phyloP scores from a whole-genome alignment of 2,797 vertebrate genomes.

The Echeneis naucrates region DNA sequence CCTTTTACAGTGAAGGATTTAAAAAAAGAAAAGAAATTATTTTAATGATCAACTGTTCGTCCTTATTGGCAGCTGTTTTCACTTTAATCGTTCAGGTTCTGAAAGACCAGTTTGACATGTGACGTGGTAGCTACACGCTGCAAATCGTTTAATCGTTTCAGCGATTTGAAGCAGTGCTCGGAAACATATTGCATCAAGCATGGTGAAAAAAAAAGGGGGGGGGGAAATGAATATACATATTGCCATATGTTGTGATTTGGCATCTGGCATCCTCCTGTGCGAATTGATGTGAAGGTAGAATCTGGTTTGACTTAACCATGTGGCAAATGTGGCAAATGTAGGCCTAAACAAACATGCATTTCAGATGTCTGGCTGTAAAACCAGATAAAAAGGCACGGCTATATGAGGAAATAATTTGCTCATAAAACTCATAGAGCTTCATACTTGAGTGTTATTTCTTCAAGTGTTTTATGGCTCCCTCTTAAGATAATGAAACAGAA shows the following conservation, averaged over 20 bases:
- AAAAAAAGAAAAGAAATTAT: too few species aligned
- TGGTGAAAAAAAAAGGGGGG: background rate
- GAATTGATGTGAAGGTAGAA: slow-evolving; percentile 59
- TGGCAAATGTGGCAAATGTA: slow-evolving; percentile 73
- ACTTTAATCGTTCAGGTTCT: background rate
- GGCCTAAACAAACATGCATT: slow-evolving; percentile 71
- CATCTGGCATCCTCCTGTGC: slow-evolving; percentile 73
- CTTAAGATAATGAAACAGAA: slow-evolving; percentile 65
- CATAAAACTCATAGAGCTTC: slow-evolving; percentile 69
- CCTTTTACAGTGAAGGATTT: background rate
- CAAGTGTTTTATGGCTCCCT: slow-evolving; percentile 50
- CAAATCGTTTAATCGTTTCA: slow-evolving; percentile 31
- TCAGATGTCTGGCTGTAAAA: slow-evolving; percentile 69
- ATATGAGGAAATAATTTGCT: slow-evolving; percentile 71
- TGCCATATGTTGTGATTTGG: slow-evolving; percentile 62
- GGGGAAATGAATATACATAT: slow-evolving; percentile 50
- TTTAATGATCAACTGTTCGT: background rate
- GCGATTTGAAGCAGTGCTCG: slow-evolving; percentile 27
- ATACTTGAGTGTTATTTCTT: slow-evolving; percentile 51
- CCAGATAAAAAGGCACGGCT: slow-evolving; percentile 52
- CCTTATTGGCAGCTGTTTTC: background rate
- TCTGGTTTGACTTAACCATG: slow-evolving; percentile 76
- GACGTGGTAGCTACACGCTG: background rate
- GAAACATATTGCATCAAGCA: slow-evolving; percentile 36
- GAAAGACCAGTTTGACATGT: slow-evolving; percentile 11